Conservation (phyloP, 2,888 invertebrate genomes). For the Alsophila aescularia region DNA sequence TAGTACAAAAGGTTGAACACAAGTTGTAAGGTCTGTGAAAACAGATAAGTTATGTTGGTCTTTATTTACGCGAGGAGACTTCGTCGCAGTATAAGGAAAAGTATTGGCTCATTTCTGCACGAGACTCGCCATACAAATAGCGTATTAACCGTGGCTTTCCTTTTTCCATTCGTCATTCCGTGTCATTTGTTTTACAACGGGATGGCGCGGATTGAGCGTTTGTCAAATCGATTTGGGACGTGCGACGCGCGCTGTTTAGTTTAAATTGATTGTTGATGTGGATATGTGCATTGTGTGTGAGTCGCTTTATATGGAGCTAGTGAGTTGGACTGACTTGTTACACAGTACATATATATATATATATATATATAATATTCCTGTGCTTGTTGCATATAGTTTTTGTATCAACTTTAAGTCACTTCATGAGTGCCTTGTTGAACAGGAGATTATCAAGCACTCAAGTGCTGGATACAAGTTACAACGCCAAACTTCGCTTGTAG, state of each 20-base stretch:
- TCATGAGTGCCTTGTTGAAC: too few species aligned
- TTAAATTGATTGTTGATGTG: constrained; percentile 46
- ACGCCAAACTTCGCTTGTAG: too few species aligned
- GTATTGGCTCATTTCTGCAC: constrained; percentile 69
- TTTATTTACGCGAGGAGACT: constrained; percentile 65
- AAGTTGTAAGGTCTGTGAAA: background rate
- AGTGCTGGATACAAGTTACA: too few species aligned
- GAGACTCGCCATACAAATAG: constrained; percentile 71
- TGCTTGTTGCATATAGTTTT: too few species aligned
- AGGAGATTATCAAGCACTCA: too few species aligned
- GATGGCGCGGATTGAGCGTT: constrained; percentile 65
- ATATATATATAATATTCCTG: too few species aligned
- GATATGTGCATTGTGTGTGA: constrained; percentile 10
- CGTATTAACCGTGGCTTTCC: constrained; percentile 71
- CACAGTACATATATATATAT: too few species aligned
- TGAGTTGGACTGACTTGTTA: too few species aligned
- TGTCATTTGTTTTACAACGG: constrained; percentile 69
- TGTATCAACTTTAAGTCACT: too few species aligned
- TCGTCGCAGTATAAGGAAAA: constrained; percentile 55
- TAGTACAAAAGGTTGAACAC: background rate
- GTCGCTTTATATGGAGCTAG: too few species aligned
- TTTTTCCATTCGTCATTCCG: constrained; percentile 78
- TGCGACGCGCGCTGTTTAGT: constrained; percentile 53
- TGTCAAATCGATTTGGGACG: constrained; percentile 69
- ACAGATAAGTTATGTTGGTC: constrained; percentile 37